Evolutionary conservation across 2,113 vertebrate species (phyloP), one percentile per base, ranked within the genome.

Genomic region (Actenoides lindsayi): DNA sequence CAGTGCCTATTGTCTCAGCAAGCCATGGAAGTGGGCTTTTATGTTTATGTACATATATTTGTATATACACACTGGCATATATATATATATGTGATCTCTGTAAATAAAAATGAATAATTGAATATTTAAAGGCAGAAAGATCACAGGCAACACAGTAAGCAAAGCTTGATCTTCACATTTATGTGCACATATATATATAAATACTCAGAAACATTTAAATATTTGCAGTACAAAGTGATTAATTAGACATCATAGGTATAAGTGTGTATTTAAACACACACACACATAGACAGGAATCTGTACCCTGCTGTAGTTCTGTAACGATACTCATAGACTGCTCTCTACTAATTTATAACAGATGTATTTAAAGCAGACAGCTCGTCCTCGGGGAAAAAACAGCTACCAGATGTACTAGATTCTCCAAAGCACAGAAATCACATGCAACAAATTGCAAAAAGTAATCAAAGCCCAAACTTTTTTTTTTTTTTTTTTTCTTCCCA

Each of bases 401-500:
- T 35, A 60, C 80, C 69, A 96, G 87, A 87, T 85, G 50, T 69
- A 64, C 79, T 25, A 87, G 79, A 73, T 93, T 92, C 50, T 93
- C 90, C 76, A 84, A 87, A 93, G 67, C 64, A 90, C 69, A 59
- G 81, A 87, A 93, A 93, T 85, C 48, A 46, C 81, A 69, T 76
- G 65, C 87, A 94, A 95, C 74, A 92, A 87, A 91, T 87, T 91
- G 73, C 87, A 94, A 85, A 92, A 92, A 91, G 70, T 88, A 95
- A 90, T 84, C 68, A 74, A 83, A 91, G 39, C 83, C 37, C 62
- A 31, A 89, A 91, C 53, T 70, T 44, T 70, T 44, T 56, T 87
- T 54, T 50, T 54, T 57, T 87, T 83, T 60, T 87, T 54, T 50
- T 54, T 87, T 83, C 68, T 30, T 21, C 73, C 33, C 24, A 28